A percentile compares a stretch with the other conserved stretches of the same genome.
Conservation (phyloP, 2,888 invertebrate genomes). For the Tetramorium bicarinatum region DNA sequence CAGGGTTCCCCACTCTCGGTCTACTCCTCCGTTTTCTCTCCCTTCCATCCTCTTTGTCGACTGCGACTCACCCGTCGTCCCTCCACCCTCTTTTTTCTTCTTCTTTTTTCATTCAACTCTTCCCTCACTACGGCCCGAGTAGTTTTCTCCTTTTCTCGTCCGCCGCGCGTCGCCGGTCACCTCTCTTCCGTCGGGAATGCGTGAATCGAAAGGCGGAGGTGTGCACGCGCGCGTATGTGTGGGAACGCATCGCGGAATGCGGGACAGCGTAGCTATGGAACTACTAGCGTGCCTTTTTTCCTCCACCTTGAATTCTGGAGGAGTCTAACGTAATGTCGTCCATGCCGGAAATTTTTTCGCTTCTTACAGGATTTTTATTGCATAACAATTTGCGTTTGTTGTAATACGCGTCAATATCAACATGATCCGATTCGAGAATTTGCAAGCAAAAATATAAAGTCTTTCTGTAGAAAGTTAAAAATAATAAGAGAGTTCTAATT, state of each 20-base stretch:
- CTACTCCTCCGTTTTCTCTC: constrained; percentile 55
- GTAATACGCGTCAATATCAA: background rate
- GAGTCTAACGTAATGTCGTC: constrained; percentile 23
- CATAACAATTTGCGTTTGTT: background rate
- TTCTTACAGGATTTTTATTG: background rate
- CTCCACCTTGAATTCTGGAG: constrained; percentile 56
- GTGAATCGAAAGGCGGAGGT: constrained; percentile 77
- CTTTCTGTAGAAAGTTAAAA: background rate
- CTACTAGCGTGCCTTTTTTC: constrained; percentile 60
- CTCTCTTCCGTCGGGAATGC: constrained; percentile 70
- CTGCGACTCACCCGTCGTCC: constrained; percentile 29
- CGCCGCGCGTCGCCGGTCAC: constrained; percentile 8
- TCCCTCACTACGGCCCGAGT: constrained; percentile 45
- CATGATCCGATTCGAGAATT: background rate
- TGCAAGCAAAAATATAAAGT: too few relatives aligned
- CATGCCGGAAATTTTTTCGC: background rate
- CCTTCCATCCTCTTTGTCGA: constrained; percentile 57
- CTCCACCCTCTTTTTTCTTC: constrained; percentile 57
- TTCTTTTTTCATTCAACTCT: constrained; percentile 66
- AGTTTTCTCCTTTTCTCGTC: constrained; percentile 35
- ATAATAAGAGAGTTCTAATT: background rate
- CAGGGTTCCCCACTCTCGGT: constrained; percentile 70
- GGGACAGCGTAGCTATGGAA: constrained; percentile 79
- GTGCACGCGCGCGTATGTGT: constrained; percentile 66
- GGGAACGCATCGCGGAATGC: constrained; percentile 81